phyloP scores from a whole-genome alignment of 37 sponge, comb jelly and placozoan species.

The Ephydatia muelleri region DNA sequence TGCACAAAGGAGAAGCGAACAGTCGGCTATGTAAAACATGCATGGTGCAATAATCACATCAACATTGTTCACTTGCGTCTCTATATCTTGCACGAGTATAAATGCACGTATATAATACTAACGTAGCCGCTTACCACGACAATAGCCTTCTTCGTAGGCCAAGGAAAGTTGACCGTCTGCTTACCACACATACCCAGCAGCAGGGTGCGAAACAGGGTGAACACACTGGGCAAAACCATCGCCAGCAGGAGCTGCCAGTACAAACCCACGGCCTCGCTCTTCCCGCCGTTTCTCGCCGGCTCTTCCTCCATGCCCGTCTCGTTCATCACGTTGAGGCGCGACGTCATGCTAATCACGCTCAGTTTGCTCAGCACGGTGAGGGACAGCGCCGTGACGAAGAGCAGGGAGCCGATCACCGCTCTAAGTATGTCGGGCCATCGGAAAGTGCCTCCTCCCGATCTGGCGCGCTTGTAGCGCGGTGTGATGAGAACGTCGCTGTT shows the following conservation, averaged over 20 bases:
- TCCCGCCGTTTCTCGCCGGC: background rate
- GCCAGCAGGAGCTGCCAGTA: slow-evolving; percentile 73
- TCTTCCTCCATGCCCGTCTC: background rate
- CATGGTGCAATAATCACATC: too few relatives aligned
- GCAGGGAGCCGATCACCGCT: slow-evolving; percentile 16
- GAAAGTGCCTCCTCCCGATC: too few relatives aligned
- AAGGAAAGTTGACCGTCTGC: slow-evolving; percentile 58
- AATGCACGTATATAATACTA: background rate
- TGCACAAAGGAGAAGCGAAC: slow-evolving; percentile 16
- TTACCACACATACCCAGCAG: slow-evolving; percentile 71
- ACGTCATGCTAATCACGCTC: slow-evolving; percentile 50
- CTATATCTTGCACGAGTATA: too few relatives aligned
- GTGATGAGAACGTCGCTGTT: too few relatives aligned
- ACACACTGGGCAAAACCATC: slow-evolving; percentile 61
- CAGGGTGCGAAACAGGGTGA: slow-evolving; percentile 60
- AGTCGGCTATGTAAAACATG: too few relatives aligned
- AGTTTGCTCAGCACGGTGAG: slow-evolving; percentile 62
- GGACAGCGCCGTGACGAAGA: slow-evolving; percentile 39
- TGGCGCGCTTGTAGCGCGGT: too few relatives aligned
- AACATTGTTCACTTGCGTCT: too few relatives aligned
- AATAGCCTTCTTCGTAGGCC: slow-evolving; percentile 62
- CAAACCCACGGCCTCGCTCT: background rate
- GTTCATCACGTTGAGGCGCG: slow-evolving; percentile 17
- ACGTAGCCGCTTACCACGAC: slow-evolving; percentile 28
- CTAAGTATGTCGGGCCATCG: slow-evolving; percentile 12